Conservation (phyloP, 2,113 vertebrate genomes). For the Microcebus lehilahytsara region DNA sequence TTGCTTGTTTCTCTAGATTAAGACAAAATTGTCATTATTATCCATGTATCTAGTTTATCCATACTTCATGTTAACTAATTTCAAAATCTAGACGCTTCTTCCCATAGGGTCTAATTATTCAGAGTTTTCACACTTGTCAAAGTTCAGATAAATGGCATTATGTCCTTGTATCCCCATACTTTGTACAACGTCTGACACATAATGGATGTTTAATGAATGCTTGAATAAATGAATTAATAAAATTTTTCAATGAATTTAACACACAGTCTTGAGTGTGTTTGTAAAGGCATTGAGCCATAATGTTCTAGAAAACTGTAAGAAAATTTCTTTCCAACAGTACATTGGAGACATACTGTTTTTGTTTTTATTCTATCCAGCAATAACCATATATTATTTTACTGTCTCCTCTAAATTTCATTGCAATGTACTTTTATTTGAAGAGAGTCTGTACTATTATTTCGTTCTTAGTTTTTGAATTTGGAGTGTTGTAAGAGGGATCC, state of each 20-base stretch:
- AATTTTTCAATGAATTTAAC: background rate
- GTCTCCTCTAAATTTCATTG: background rate
- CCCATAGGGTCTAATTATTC: background rate
- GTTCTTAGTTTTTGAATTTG: background rate
- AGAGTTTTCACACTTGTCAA: background rate
- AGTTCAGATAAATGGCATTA: background rate
- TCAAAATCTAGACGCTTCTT: background rate
- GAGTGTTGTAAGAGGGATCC: background rate
- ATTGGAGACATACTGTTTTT: background rate
- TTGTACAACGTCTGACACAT: background rate
- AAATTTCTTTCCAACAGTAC: background rate
- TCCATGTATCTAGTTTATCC: background rate
- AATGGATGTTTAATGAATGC: background rate
- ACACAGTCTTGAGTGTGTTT: background rate
- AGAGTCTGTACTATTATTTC: background rate
- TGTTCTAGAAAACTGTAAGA: background rate
- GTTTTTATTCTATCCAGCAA: background rate
- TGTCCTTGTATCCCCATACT: background rate
- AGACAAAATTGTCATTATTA: background rate
- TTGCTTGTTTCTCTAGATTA: background rate
- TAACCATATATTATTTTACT: background rate
- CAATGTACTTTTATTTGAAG: background rate
- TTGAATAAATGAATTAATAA: background rate
- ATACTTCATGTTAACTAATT: background rate
- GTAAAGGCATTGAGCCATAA: background rate